These are phyloP conservation scores for Acipenser transmontanus DNA, from an alignment of 2,797 vertebrate species.

Conservation along the genomic window DNA sequence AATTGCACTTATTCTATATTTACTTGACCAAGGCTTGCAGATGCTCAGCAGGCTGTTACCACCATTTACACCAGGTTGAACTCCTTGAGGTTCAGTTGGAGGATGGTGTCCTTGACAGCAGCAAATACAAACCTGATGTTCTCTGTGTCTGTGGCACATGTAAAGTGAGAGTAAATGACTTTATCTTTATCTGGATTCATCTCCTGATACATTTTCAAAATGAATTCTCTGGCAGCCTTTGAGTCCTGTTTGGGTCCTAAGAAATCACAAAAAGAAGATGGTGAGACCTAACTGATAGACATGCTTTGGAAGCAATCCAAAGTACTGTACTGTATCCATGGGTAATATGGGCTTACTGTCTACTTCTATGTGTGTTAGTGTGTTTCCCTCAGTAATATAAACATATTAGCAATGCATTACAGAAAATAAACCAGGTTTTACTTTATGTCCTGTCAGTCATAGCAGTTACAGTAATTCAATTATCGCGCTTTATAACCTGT, in stretches of 20 bases:
- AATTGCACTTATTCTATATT: not conserved
- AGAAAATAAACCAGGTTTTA: too few species aligned
- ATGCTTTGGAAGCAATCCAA: too few species aligned
- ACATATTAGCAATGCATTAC: too few species aligned
- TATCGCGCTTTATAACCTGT: too few species aligned
- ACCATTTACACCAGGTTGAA: slow-evolving; percentile 69
- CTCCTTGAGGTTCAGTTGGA: slow-evolving; percentile 74
- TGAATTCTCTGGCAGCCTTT: slow-evolving; percentile 70
- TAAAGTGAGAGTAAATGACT: slow-evolving; percentile 79
- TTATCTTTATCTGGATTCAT: slow-evolving; percentile 82
- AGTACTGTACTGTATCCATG: too few species aligned
- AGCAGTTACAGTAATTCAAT: too few species aligned
- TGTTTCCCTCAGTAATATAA: too few species aligned
- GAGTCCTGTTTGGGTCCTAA: slow-evolving; percentile 72
- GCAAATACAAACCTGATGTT: slow-evolving; percentile 81
- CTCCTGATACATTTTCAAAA: slow-evolving; percentile 81
- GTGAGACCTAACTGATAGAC: too few species aligned
- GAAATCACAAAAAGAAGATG: not conserved
- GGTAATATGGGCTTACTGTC: too few species aligned
- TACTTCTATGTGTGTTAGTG: too few species aligned
- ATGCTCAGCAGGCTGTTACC: not conserved
- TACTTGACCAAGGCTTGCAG: not conserved
- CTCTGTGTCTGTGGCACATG: slow-evolving; percentile 82
- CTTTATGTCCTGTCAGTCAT: too few species aligned
- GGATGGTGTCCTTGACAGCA: slow-evolving; percentile 84